Base-by-base conservation (phyloP, 2,888 invertebrate species). In the Pammene fasciana region DNA sequence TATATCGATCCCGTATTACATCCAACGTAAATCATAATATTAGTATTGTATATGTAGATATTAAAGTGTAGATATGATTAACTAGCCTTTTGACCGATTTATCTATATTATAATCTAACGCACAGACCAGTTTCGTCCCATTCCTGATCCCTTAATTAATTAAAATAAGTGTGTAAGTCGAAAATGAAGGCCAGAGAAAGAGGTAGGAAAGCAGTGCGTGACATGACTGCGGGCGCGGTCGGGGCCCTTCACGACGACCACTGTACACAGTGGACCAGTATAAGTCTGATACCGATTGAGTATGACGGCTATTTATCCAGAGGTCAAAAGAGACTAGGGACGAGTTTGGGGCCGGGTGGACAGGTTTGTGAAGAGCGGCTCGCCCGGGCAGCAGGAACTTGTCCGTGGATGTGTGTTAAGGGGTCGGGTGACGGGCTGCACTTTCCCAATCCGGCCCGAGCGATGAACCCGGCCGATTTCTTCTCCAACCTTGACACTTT, bases 81-180 rank as follows among this genome's bases (percentile, higher is more conserved):
- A 89, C 89, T 92, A 90, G 92, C 86, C 78, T 92, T 92, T 92
- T 91, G 91, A 91, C 92, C 92, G 91, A 92, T 90, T 83, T 89
- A 89, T 89, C 79, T 89, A 90, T 88, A 80, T 88, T 86, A 78
- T 88, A 86, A 78, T 88, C 78, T 89, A 87, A 86, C 89, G 91
- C 90, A 90, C 90, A 90, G 84, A 84, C 79, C 81, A 78, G 82
- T 84, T 78, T 75, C 72, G 72, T 77, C 81, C 82, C 75, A 65
- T 73, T 82, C 82, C 84, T 67, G 56, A 38, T 59, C 68, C 72
- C 76, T 71, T 74, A 80, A 72, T 71, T 68, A 67, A 57, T 60
- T 41, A 10, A 52, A 41, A 50, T 9, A 61, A 61, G 36, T 26
- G 6, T n/a, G 45, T 62, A 76, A 61, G 67, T 77, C 72, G 75